These are phyloP conservation scores for Diplodus sargus DNA, from an alignment of 2,797 vertebrate species.

Conservation along the genomic window DNA sequence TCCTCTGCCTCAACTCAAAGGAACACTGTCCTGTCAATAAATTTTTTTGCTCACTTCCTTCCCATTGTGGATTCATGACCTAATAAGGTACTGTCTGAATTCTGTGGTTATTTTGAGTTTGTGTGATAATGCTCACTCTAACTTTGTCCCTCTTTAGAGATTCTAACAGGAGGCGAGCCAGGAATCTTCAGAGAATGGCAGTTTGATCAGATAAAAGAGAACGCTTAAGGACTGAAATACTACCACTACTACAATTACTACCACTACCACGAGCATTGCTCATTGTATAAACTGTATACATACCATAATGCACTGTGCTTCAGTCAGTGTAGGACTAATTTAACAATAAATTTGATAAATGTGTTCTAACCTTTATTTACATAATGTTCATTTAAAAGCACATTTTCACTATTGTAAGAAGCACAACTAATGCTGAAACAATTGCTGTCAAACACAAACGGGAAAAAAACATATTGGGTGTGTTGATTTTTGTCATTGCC, in stretches of 20 bases:
- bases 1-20: constrained; percentile 76
- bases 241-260: background rate
- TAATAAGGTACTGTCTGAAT: constrained; percentile 94
- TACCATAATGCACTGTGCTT: background rate
- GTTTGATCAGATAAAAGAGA: constrained; percentile 71
- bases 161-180: constrained; percentile 79
- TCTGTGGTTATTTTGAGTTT: constrained; percentile 96
- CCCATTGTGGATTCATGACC: constrained; percentile 90
- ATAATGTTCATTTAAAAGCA: background rate
- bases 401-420: background rate
- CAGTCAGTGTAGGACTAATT: background rate
- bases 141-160: constrained; percentile 78
- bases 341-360: background rate
- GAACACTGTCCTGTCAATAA: constrained; percentile 91
- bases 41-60: constrained; percentile 88
- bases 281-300: background rate
- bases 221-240: constrained; percentile 38
- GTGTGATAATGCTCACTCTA: constrained; percentile 91
- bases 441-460: background rate
- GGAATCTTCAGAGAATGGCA: constrained; percentile 64
- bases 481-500: constrained; percentile 59
- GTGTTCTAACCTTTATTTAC: constrained; percentile 7
- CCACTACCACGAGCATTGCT: background rate
- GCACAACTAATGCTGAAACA: constrained; percentile 1
- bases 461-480: background rate